Base-by-base conservation (phyloP, 2,888 invertebrate genomes). In the Heliconius erato region DNA sequence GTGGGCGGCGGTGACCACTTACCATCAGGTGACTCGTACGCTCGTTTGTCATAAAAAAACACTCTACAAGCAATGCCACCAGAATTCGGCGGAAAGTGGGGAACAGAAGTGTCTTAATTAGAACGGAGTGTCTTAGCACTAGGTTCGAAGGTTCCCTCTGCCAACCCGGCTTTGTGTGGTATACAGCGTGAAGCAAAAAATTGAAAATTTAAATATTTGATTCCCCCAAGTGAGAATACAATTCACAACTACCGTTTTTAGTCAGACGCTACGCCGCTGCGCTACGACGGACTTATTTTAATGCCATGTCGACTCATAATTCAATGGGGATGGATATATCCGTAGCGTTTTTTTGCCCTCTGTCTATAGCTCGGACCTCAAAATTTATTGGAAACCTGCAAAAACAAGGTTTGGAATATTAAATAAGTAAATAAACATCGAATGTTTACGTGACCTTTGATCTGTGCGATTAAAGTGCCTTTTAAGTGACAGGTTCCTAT, bases 371-470 rank as follows among this genome's bases (percentile, higher is more conserved):
- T 59, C 67, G 74, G 82, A 84, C 84, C 84, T 65, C 78, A 54
- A 80, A 79, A 79, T 84, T 84, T 74, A 80, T 74, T 65, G 79
- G 74, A 82, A 80, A 80, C 82, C 80, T 79, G 79, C 79, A 82
- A 82, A 68, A 82, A 80, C 82, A 67, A 59, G 74, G 77, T 16
- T 40, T 79, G 82, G 84, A 82, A 84, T 82, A 84, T 84, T 84
- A 80, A 84, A 79, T 78, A 74, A 69, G 69, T 65, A 35, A 74
- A 84, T 84, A 80, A 80, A 84, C 78, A 82, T 65, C 49, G 65
- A 80, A 84, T 63, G 65, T 80, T 77, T 80, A 84, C 82, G 82
- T 84, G 82, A 82, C 76, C 40, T 76, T 59, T 59, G 32, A 68
- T 68, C 68, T 69, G 5, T n/a, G 23, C 54, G 63, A 76, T 59